Conservation (phyloP, 2,888 invertebrate species). For the Macrophya alboannulata region DNA sequence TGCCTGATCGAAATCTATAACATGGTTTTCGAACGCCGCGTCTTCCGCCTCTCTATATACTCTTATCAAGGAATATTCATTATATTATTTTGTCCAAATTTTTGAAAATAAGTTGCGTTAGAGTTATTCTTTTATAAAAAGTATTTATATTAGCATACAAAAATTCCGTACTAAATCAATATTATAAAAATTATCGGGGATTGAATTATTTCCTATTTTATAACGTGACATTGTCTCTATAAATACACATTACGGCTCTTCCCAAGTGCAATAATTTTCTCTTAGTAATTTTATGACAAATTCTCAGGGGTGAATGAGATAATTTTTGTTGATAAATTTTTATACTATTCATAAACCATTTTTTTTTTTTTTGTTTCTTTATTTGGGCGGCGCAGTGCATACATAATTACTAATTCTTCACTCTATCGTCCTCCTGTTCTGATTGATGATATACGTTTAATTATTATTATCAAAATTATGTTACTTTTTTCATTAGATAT, state of each 20-base stretch:
- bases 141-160: background rate
- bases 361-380: background rate
- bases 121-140: background rate
- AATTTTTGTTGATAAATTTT: background rate
- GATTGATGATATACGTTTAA: background rate
- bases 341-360: background rate
- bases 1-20: constrained; percentile 6
- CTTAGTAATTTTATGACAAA: background rate
- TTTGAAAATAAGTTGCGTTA: background rate
- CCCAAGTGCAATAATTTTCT: constrained; percentile 47
- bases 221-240: constrained; percentile 4
- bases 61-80: background rate
- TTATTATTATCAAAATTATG: background rate
- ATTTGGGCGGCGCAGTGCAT: background rate
- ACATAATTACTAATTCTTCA: constrained; percentile 10
- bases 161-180: constrained; percentile 21
- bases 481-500: constrained; percentile 7
- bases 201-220: constrained; percentile 34
- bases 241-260: background rate
- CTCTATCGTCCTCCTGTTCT: background rate
- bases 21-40: background rate
- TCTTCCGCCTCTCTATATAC: constrained; percentile 4
- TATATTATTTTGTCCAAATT: constrained; percentile 2
- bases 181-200: background rate
- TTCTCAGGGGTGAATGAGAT: background rate